Conservation (phyloP, 2,888 invertebrate genomes). For the Drosophila macrospina region DNA sequence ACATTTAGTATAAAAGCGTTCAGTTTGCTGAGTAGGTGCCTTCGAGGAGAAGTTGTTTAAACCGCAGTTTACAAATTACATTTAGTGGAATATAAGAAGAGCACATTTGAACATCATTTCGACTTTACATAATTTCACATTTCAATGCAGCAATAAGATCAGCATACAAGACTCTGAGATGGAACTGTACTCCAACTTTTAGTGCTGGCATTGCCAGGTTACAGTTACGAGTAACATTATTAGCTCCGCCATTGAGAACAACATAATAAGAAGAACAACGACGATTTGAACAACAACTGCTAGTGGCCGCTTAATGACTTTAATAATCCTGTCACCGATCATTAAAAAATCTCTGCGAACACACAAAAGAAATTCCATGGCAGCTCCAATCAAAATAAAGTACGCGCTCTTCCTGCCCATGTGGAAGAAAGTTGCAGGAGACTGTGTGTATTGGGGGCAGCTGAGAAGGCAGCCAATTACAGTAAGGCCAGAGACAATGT, state of each 20-base stretch:
- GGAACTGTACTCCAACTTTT: slow-evolving; percentile 51
- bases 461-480: slow-evolving; percentile 55
- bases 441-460: slow-evolving; percentile 35
- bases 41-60: not conserved
- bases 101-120: not conserved
- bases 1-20: too few relatives aligned
- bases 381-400: slow-evolving; percentile 81
- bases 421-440: slow-evolving; percentile 2
- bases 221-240: slow-evolving; percentile 71
- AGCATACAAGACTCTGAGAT: slow-evolving; percentile 46
- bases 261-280: slow-evolving; percentile 15
- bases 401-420: slow-evolving; percentile 76
- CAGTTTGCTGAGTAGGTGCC: not conserved
- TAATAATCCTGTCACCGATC: slow-evolving; percentile 81
- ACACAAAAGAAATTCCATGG: slow-evolving; percentile 81
- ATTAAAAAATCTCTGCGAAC: slow-evolving; percentile 78
- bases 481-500: slow-evolving; percentile 63
- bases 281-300: slow-evolving; percentile 32
- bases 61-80: too few relatives aligned
- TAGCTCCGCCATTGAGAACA: slow-evolving; percentile 59
- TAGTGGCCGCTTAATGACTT: slow-evolving; percentile 73
- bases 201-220: slow-evolving; percentile 65
- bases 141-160: slow-evolving; percentile 49
- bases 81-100: not conserved
- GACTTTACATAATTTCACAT: not conserved